These are phyloP conservation scores for Nomada ferruginata DNA, from an alignment of 2,888 invertebrate species.

Conservation along the genomic window DNA sequence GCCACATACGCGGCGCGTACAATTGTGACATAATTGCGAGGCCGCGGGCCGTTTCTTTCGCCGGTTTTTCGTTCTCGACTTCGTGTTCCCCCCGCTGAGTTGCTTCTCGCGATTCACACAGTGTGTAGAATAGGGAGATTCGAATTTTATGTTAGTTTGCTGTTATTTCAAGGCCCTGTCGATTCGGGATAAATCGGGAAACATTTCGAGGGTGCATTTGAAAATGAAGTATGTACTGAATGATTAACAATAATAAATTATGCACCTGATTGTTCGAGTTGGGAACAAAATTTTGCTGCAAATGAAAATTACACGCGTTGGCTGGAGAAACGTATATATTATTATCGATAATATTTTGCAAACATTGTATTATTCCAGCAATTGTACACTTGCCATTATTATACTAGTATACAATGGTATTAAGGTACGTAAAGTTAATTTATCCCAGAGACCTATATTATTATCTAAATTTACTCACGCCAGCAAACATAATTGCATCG, in stretches of 20 bases:
- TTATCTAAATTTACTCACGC: not conserved
- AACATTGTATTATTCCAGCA: not conserved
- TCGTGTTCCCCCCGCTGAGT: not conserved
- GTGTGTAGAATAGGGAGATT: too few relatives aligned
- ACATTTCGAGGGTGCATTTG: not conserved
- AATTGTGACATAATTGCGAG: slow-evolving; percentile 60
- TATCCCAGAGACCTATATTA: not conserved
- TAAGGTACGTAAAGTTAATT: not conserved
- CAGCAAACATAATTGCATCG: not conserved
- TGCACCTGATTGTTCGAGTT: too few relatives aligned
- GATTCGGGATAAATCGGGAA: not conserved
- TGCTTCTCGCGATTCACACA: not conserved
- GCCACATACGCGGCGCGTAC: slow-evolving; percentile 36
- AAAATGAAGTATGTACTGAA: too few relatives aligned
- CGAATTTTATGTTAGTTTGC: not conserved
- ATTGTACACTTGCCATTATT: too few relatives aligned
- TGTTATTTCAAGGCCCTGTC: too few relatives aligned
- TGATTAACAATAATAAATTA: too few relatives aligned
- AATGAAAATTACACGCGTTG: too few relatives aligned
- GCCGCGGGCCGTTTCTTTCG: slow-evolving; percentile 31
- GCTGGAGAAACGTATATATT: too few relatives aligned
- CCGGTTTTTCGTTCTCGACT: slow-evolving; percentile 17
- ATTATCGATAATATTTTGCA: not conserved
- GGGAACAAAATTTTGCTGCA: too few relatives aligned
- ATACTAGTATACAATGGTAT: too few relatives aligned